These are phyloP conservation scores for Nebria ingens DNA, from an alignment of 1,140 invertebrate species.

Conservation along the genomic window DNA sequence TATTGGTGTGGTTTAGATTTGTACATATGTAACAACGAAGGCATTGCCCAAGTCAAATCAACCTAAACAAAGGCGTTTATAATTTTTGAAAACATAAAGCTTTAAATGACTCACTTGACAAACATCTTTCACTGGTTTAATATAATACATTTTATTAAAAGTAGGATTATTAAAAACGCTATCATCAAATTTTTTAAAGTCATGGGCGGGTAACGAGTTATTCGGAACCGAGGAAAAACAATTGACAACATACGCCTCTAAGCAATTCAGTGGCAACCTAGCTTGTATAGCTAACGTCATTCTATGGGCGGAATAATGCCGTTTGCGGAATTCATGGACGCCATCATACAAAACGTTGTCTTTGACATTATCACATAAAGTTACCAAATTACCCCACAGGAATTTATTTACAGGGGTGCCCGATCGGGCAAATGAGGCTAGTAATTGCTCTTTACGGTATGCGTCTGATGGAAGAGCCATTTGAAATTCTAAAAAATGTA, in stretches of 20 bases:
- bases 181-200: constrained; percentile 41
- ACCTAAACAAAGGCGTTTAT: constrained; percentile 38
- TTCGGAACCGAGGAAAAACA: constrained; percentile 53
- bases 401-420: constrained; percentile 70
- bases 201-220: constrained; percentile 47
- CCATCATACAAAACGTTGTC: constrained; percentile 52
- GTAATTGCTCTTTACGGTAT: constrained; percentile 60
- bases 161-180: constrained; percentile 48
- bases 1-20: constrained; percentile 69
- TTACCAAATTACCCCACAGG: constrained; percentile 73
- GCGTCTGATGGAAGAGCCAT: constrained; percentile 56
- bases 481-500: constrained; percentile 53
- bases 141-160: constrained; percentile 66
- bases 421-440: constrained; percentile 51
- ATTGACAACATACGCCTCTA: constrained; percentile 56
- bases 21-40: constrained; percentile 61
- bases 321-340: constrained; percentile 66
- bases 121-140: constrained; percentile 67
- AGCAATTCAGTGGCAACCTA: constrained; percentile 59
- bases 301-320: constrained; percentile 79
- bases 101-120: constrained; percentile 45
- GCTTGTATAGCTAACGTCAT: constrained; percentile 81
- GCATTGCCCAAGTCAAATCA: constrained; percentile 69
- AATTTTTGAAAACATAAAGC: constrained; percentile 10
- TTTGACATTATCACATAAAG: constrained; percentile 56